These are phyloP conservation scores for Pterocles orientalis DNA, from an alignment of 2,113 vertebrate genomes.

Conservation along the genomic window DNA sequence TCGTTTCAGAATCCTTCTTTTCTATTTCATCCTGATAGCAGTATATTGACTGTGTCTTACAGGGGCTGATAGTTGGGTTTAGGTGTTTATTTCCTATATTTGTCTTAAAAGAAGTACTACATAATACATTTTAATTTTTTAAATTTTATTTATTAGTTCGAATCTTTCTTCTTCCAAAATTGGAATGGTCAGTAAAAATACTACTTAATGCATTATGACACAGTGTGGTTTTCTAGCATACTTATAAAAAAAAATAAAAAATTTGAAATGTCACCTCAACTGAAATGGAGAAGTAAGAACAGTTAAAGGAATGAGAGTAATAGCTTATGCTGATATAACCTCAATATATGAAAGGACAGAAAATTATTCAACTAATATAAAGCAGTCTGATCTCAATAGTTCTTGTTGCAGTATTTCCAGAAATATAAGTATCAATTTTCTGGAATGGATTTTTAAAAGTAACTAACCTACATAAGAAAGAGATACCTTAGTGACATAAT, in stretches of 20 bases:
- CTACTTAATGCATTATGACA: neutral
- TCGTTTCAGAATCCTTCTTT: neutral
- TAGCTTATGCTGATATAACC: neutral
- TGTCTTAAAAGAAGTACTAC: neutral
- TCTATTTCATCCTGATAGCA: neutral
- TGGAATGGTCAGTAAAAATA: neutral
- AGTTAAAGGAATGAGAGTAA: neutral
- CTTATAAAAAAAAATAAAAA: neutral
- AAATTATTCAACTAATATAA: neutral
- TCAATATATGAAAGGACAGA: neutral
- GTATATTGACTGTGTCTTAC: neutral
- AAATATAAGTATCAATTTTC: neutral
- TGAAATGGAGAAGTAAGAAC: neutral
- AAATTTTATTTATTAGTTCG: neutral
- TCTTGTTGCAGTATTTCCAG: neutral
- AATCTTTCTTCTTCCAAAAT: neutral
- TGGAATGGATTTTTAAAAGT: neutral
- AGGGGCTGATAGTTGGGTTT: neutral
- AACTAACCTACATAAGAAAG: neutral
- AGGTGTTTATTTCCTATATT: fast-evolving
- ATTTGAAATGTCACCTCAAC: neutral
- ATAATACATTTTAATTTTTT: neutral
- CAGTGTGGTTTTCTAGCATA: neutral
- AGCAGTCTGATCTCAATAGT: neutral
- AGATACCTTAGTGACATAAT: neutral